These are phyloP conservation scores for Stercorarius parasiticus DNA, from an alignment of 2,113 vertebrate genomes.

Conservation along the genomic window DNA sequence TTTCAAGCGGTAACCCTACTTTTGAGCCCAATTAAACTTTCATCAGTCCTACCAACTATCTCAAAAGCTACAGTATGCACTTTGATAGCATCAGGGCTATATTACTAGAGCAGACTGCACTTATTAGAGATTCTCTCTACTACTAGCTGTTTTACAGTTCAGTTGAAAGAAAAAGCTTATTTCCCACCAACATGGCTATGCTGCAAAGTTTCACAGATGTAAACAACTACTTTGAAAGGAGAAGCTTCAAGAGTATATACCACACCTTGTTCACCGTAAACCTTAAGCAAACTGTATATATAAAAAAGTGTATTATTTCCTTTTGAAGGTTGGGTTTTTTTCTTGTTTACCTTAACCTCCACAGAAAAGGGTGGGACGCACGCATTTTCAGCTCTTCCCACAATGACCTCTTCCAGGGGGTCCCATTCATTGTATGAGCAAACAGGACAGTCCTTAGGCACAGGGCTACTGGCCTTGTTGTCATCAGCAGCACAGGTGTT, in stretches of 20 bases:
- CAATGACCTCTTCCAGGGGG: slow-evolving; percentile 95
- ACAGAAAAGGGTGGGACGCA: slow-evolving; percentile 93
- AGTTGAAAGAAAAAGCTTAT: not conserved
- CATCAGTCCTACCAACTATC: not conserved
- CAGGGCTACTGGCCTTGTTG: slow-evolving; percentile 69
- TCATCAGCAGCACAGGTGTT: slow-evolving; percentile 77
- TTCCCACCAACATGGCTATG: not conserved
- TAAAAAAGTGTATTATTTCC: not conserved
- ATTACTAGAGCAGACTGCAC: not conserved
- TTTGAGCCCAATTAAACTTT: not conserved
- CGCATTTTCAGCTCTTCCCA: slow-evolving; percentile 94
- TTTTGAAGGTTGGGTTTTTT: not conserved
- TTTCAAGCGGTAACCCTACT: not conserved
- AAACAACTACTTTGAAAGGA: not conserved
- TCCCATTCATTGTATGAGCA: slow-evolving; percentile 97
- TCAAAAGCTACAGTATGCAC: not conserved
- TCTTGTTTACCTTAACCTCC: slow-evolving; percentile 91
- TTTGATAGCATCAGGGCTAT: not conserved
- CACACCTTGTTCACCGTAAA: not conserved
- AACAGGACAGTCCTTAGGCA: slow-evolving; percentile 85
- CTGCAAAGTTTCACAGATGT: not conserved
- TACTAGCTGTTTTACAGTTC: not conserved
- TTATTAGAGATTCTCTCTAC: not conserved
- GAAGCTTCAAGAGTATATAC: not conserved
- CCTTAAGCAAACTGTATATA: not conserved